These are phyloP conservation scores for Indicator indicator DNA, from an alignment of 2,113 vertebrate species.

Conservation along the genomic window DNA sequence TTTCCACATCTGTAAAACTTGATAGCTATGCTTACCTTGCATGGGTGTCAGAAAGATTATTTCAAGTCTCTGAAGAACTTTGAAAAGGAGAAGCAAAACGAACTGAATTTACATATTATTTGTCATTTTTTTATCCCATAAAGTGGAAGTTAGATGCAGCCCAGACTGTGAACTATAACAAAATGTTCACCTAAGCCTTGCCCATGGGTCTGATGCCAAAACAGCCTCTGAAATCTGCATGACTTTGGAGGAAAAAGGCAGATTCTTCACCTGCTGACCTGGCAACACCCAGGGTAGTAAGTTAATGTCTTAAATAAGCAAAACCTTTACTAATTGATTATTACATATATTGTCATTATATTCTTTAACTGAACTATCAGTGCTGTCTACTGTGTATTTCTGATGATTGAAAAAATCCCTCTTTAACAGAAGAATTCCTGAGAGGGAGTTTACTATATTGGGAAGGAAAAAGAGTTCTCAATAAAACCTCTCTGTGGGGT, in stretches of 20 bases:
- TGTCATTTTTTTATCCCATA: slow-evolving; percentile 51
- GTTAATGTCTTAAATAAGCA: not conserved
- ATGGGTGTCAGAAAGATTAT: slow-evolving; percentile 46
- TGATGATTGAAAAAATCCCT: not conserved
- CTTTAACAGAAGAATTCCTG: not conserved
- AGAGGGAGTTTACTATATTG: not conserved
- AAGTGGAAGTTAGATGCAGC: slow-evolving; percentile 38
- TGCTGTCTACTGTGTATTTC: not conserved
- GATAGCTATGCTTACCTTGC: slow-evolving; percentile 33
- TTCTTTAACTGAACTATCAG: not conserved
- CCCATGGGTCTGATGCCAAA: not conserved
- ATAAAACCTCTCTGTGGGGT: not conserved
- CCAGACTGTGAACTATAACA: slow-evolving; percentile 32
- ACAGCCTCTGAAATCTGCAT: not conserved
- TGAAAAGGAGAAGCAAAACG: slow-evolving; percentile 35
- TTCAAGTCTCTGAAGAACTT: slow-evolving; percentile 29
- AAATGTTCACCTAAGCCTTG: not conserved
- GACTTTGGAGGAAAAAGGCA: not conserved
- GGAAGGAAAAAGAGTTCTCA: not conserved
- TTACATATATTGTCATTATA: not conserved
- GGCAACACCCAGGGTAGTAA: not conserved
- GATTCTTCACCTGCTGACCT: not conserved
- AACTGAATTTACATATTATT: slow-evolving; percentile 30
- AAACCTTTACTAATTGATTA: not conserved
- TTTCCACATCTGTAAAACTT: slow-evolving; percentile 15